Conservation (phyloP, 2,888 invertebrate species). For the Heliconius ismenius region DNA sequence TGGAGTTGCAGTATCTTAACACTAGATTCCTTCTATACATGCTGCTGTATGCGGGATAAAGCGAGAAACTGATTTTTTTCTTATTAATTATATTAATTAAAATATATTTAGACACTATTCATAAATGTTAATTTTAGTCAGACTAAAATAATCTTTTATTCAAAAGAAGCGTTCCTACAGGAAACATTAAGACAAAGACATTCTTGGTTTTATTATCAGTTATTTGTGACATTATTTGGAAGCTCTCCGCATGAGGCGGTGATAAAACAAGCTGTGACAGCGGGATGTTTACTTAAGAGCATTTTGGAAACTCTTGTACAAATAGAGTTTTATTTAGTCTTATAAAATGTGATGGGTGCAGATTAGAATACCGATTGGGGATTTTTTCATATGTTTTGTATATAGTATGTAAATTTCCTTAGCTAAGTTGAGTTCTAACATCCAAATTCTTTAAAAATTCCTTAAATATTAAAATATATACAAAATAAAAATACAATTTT, state of each 20-base stretch:
- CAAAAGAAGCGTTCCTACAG: conserved; percentile 25
- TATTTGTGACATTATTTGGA: conserved; percentile 31
- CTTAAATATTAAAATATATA: too few relatives aligned
- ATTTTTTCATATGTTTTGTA: not conserved
- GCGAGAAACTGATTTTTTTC: too few relatives aligned
- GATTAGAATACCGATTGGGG: not conserved
- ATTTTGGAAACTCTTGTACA: not conserved
- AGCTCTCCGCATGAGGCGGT: conserved; percentile 11
- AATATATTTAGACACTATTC: not conserved
- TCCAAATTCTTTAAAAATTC: too few relatives aligned
- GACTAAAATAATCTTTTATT: conserved; percentile 27
- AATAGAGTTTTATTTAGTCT: not conserved
- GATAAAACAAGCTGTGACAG: conserved; percentile 18
- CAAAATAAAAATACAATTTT: not conserved
- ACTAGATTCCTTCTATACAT: too few relatives aligned
- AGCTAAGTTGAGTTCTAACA: too few relatives aligned
- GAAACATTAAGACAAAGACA: conserved; percentile 40
- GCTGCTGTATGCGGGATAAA: too few relatives aligned
- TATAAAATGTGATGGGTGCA: not conserved
- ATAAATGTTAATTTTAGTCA: not conserved
- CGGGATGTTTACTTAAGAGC: conserved; percentile 10
- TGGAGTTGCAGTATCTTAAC: too few relatives aligned
- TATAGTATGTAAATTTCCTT: too few relatives aligned
- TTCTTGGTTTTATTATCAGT: conserved; percentile 37
- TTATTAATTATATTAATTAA: not conserved